Base-by-base conservation (phyloP, 2,888 invertebrate genomes). In the Drosophila antonietae region DNA sequence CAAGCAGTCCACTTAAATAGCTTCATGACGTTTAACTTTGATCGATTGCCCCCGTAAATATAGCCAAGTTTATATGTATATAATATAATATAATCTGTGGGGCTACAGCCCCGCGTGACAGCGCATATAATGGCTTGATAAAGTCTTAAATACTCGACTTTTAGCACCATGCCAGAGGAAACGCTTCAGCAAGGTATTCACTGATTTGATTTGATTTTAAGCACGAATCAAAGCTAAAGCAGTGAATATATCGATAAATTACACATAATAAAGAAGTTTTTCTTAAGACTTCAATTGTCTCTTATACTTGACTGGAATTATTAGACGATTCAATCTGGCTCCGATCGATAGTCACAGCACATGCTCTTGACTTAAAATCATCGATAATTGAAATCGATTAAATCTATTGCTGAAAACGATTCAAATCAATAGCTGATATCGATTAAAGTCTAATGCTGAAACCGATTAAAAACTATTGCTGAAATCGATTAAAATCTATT, bases 1-100 rank as follows among this genome's bases (percentile, higher is more conserved):
- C 59, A 43, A 61, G 44, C 59, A 59, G 31, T 60, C 43, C 39
- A 56, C 41, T 59, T 74, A 68, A 78, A 78, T 63, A 67, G 68
- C 62, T 44, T 52, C 33, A 41, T 74, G 75, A 63, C 68, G 56
- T 57, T 46, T 60, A 39, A 74, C 59, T 73, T 63, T 75, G 79
- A 78, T 68, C 46, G 75, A 76, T 76, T 39, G 46, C 61, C 39
- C 39, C 14, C 35, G 33, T 6, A 43, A 46, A 23, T 47, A 47
- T 47, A 15, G 47, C 28, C 47, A 47, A 28, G 47, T 47, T 39
- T 39, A 28, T 47, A 67, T 35, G 35, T 20, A 31, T 47, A 47
- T 33, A 23, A 44, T 57, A 57, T 33, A 33, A 15, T 57, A 35
- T 37, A 47, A 52, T 53, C 52, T 53, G 53, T 37, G 37, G 10